phyloP scores from a whole-genome alignment of 2,797 vertebrate species.

The Bradypus variegatus region DNA sequence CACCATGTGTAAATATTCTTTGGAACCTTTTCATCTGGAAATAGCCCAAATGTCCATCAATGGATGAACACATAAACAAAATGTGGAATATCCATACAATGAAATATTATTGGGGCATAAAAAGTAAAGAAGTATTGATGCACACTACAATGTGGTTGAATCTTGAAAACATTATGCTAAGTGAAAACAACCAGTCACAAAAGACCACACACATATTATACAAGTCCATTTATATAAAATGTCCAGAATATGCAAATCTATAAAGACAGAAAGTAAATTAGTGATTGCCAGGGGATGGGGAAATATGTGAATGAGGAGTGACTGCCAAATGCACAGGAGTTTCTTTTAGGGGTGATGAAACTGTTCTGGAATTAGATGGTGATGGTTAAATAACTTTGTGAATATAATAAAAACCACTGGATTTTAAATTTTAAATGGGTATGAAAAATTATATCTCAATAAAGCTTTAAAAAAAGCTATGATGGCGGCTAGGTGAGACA shows the following conservation, averaged over 20 bases:
- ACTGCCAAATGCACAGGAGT: not conserved
- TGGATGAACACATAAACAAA: conserved; percentile 3
- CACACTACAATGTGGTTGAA: not conserved
- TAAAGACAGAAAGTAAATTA: not conserved
- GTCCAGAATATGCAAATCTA: conserved; percentile 11
- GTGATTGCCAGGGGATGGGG: not conserved
- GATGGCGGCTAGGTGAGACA: too few relatives aligned
- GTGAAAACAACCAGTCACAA: conserved; percentile 2
- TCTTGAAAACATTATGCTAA: not conserved
- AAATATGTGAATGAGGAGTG: not conserved
- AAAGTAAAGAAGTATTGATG: not conserved
- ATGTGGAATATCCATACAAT: not conserved
- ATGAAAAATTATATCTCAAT: not conserved
- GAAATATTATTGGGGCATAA: not conserved
- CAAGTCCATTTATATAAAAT: not conserved
- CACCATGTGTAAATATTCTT: not conserved
- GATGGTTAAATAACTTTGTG: not conserved
- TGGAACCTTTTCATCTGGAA: not conserved
- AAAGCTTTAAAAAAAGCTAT: not conserved
- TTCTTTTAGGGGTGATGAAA: not conserved
- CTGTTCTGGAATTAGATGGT: conserved; percentile 28
- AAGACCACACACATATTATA: not conserved
- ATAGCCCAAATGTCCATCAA: not conserved
- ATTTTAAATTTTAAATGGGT: not conserved
- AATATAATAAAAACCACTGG: not conserved